Base-by-base conservation (phyloP, 1,140 invertebrate species). In the Drosophila virilis region DNA sequence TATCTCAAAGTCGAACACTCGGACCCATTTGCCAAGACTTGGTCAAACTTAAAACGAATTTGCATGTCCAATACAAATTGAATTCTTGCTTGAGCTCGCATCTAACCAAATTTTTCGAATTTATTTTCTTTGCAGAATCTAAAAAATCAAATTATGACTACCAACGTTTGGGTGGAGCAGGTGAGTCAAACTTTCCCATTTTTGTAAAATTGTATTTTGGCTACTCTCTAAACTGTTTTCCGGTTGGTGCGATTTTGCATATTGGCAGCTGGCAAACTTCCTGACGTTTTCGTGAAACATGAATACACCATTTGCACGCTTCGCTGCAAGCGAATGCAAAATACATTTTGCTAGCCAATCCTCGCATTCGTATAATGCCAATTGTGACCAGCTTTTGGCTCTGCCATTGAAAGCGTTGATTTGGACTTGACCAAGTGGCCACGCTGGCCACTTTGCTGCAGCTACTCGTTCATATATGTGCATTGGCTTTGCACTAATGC, bases 111-210 rank as follows among this genome's bases (percentile, higher is more conserved):
- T 62, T 71, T 57, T 60, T 55, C 62, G 22, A 4, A 60, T 78
- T 57, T 60, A 48, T 70, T 83, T 92, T 94, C 93, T 91, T 96
- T 97, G 80, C 96, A 98, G 97, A 98, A 98, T 94, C 94, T 98
- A 93, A 98, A 97, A 93, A 98, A 97, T 94, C 98, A 98, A 95
- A 98, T 98, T 90, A 98, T 98, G 97, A 98, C 97, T 88, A 98
- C 97, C 86, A 98, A 98, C 93, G 96, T 98, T 74, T 98, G 98
- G 98, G 96, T 98, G 78, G 97, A 98, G 94, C 98, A 98, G 95
- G 97, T 98, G 93, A 96, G 94, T 93, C 76, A 17, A 58, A 70
- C 9, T 35, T 10, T n/a, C 22, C 12, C 0, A 22, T n/a, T 35
- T 43, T 50, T 57, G 48, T n/a, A 60, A 59, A n/a, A 22, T 33